A percentile compares a stretch with the other conserved stretches of the same genome.
Evolutionary conservation across 1,140 invertebrate species (phyloP).

Genomic region (Alviniconcha marisindica): DNA sequence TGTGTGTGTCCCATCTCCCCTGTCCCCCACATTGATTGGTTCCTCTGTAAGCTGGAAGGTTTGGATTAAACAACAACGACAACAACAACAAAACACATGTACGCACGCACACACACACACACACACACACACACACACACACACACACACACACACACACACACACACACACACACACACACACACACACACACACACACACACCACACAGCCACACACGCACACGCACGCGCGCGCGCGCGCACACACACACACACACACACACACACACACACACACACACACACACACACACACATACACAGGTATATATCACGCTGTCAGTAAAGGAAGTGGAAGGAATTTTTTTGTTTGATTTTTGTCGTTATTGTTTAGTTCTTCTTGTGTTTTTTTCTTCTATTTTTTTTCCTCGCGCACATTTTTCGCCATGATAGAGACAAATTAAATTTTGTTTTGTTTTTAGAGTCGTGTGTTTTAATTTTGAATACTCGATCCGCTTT

Average conservation of each 20-base stretch:
- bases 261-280: neutral
- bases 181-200: neutral
- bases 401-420: no score
- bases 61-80: no score
- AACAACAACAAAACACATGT: no score
- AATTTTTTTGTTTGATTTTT: no score
- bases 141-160: slow-evolving; percentile 2
- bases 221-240: neutral
- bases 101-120: neutral
- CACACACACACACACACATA: neutral
- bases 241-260: neutral
- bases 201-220: neutral
- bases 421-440: no score
- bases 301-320: neutral
- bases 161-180: slow-evolving; percentile 20
- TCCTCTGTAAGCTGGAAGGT: no score
- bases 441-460: no score
- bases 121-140: slow-evolving; percentile 5
- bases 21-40: no score
- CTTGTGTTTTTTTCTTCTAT: no score
- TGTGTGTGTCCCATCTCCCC: slow-evolving; percentile 1
- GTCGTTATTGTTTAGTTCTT: neutral
- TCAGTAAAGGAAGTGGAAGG: no score
- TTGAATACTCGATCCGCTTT: no score
- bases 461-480: no score